A percentile compares a stretch with the other conserved stretches of the same genome.
Conservation (phyloP, 1,140 invertebrate genomes). For the Tetramorium alpestre region DNA sequence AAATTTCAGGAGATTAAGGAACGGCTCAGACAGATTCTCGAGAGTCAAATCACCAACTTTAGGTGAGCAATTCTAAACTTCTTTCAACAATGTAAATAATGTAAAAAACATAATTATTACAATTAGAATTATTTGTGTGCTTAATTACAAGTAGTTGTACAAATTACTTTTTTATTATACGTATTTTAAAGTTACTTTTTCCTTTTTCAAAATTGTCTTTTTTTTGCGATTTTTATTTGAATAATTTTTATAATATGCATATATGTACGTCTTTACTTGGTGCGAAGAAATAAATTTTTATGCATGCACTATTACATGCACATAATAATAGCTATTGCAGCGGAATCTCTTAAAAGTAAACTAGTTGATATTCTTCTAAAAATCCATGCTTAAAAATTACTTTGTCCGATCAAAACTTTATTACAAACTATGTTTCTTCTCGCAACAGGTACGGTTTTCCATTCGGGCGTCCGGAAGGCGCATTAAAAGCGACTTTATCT, state of each 20-base stretch:
- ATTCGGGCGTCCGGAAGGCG: conserved; percentile 98
- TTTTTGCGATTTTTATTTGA: background rate
- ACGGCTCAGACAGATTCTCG: conserved; percentile 95
- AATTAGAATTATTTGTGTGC: background rate
- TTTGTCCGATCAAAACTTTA: background rate
- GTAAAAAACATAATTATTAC: background rate
- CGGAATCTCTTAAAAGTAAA: background rate
- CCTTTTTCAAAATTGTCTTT: background rate
- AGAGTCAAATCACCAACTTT: conserved; percentile 99
- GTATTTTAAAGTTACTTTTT: background rate
- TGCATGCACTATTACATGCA: background rate
- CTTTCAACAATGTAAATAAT: background rate
- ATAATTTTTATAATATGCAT: background rate
- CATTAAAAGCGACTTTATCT: conserved; percentile 98
- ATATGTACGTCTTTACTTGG: background rate
- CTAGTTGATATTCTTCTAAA: background rate
- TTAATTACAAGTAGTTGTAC: background rate
- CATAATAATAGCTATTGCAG: background rate
- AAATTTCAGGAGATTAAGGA: conserved; percentile 99
- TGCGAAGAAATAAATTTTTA: background rate
- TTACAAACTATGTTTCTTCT: background rate
- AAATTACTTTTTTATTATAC: background rate
- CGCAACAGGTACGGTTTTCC: conserved; percentile 96
- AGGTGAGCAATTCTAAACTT: conserved; percentile 87
- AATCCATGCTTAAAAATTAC: background rate